Evolutionary conservation across 1,140 invertebrate genomes (phyloP).

Genomic region (Drosophila lini): DNA sequence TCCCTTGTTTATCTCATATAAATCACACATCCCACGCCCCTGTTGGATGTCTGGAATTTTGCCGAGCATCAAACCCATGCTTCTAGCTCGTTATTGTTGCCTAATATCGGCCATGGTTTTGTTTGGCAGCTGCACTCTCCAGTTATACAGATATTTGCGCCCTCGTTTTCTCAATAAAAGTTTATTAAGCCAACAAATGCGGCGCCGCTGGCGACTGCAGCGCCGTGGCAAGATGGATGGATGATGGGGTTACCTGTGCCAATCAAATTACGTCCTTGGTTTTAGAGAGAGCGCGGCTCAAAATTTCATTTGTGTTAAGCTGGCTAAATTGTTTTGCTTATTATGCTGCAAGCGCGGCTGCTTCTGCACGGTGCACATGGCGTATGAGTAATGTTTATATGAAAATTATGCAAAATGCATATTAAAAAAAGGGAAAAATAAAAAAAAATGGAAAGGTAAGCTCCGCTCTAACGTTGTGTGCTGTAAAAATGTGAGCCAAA

Average conservation of each 20-base stretch:
- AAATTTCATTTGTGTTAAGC: conserved; percentile 79
- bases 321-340: conserved; percentile 77
- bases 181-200: conserved; percentile 48
- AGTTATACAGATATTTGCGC: conserved; percentile 35
- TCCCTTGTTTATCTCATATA: not conserved
- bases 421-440: conserved; percentile 48
- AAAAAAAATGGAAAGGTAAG: conserved; percentile 15
- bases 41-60: conserved; percentile 6
- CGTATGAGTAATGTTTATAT: conserved; percentile 82
- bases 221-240: conserved; percentile 9
- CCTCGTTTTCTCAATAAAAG: conserved; percentile 40
- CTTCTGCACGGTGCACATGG: conserved; percentile 60
- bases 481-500: conserved; percentile 77
- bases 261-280: conserved; percentile 52
- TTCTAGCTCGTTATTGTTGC: conserved; percentile 31
- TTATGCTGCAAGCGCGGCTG: conserved; percentile 48
- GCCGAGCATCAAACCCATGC: conserved; percentile 7
- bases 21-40: not conserved
- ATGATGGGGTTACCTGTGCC: conserved; percentile 2
- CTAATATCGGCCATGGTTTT: conserved; percentile 42
- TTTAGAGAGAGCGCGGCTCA: conserved; percentile 1
- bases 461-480: conserved; percentile 25
- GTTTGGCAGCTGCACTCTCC: conserved; percentile 44
- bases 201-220: conserved; percentile 1
- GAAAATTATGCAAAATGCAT: conserved; percentile 79